Evolutionary conservation across 2,888 invertebrate species (phyloP).

Genomic region (Pristionchus entomophagus): DNA sequence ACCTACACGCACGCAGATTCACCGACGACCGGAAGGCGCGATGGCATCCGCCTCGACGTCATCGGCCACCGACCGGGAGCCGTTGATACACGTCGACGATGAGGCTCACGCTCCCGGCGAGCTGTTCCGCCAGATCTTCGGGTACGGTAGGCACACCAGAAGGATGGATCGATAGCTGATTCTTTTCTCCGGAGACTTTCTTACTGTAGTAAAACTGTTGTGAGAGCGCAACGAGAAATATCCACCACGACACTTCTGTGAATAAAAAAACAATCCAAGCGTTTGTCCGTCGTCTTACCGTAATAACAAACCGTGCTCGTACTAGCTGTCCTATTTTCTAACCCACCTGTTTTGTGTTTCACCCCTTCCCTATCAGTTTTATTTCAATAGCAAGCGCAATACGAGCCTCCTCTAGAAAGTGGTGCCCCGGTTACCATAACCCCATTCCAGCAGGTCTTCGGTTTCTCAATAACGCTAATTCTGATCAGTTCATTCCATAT

Average conservation of each 20-base stretch:
- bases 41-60: background rate
- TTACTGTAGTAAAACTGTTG: constrained; percentile 49
- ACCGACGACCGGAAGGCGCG: background rate
- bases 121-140: constrained; percentile 44
- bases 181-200: constrained; percentile 53
- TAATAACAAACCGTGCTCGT: too few species aligned
- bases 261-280: background rate
- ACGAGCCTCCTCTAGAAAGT: too few species aligned
- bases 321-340: constrained; percentile 25
- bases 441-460: too few species aligned
- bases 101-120: constrained; percentile 50
- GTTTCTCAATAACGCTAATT: too few species aligned
- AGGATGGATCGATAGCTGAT: constrained; percentile 8
- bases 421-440: too few species aligned
- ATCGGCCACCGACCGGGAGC: constrained; percentile 39
- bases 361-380: too few species aligned
- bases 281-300: constrained; percentile 3
- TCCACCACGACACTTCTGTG: constrained; percentile 46
- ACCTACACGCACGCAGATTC: constrained; percentile 29
- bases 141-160: constrained; percentile 34
- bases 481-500: too few species aligned
- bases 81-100: constrained; percentile 51
- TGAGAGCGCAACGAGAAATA: constrained; percentile 14
- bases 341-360: constrained; percentile 16
- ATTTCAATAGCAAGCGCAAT: too few species aligned